phyloP scores from a whole-genome alignment of 2,888 invertebrate genomes.

The Zele albiditarsus region DNA sequence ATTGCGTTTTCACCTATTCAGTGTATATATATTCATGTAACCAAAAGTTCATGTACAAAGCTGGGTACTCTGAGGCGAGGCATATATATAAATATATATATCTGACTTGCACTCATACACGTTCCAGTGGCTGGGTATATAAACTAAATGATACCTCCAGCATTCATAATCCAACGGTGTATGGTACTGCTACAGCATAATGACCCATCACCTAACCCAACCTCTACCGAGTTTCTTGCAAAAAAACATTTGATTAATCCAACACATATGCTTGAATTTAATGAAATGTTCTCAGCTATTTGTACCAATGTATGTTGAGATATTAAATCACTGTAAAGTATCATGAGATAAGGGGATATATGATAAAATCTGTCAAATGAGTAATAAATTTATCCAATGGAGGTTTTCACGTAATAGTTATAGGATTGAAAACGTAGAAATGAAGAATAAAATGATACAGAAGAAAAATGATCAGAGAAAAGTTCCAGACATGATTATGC shows the following conservation, averaged over 20 bases:
- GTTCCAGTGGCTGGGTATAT: background rate
- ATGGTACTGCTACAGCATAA: background rate
- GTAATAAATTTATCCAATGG: too few species aligned
- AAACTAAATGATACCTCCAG: conserved; percentile 4
- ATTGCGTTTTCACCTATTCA: background rate
- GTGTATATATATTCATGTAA: background rate
- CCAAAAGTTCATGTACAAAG: background rate
- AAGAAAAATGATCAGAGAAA: too few species aligned
- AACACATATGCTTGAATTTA: background rate
- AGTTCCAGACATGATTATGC: too few species aligned
- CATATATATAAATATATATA: background rate
- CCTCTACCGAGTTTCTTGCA: background rate
- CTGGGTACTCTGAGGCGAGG: background rate
- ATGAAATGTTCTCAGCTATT: background rate
- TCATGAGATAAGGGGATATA: too few species aligned
- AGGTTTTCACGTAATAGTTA: too few species aligned
- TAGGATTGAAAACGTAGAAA: too few species aligned
- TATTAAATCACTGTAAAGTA: too few species aligned
- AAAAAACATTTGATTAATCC: background rate
- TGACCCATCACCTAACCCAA: background rate
- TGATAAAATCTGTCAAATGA: too few species aligned
- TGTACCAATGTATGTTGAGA: background rate
- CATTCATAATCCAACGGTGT: conserved; percentile 16
- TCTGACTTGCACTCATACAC: background rate
- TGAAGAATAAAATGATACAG: too few species aligned